A percentile compares a stretch with the other conserved stretches of the same genome.
phyloP scores from a whole-genome alignment of 2,888 invertebrate genomes.

The Caenorhabditis japonica region DNA sequence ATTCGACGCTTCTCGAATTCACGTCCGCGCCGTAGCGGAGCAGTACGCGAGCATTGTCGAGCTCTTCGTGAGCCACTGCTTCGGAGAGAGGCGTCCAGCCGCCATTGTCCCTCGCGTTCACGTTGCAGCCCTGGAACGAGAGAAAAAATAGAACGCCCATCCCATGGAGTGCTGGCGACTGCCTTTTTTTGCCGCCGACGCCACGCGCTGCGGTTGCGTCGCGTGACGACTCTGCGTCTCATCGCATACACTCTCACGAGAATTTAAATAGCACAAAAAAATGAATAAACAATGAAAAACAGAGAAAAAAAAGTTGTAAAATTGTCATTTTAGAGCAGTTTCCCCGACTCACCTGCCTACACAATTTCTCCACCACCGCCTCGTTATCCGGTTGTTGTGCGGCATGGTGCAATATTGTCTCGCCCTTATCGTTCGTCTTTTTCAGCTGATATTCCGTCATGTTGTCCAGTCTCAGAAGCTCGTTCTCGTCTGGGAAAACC shows the following conservation, averaged over 20 bases:
- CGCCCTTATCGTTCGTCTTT: constrained; percentile 59
- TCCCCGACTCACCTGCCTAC: constrained; percentile 53
- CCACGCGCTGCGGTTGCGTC: no score
- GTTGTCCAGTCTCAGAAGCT: constrained; percentile 18
- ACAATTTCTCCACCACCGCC: constrained; percentile 48
- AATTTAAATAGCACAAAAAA: no score
- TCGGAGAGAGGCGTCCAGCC: constrained; percentile 70
- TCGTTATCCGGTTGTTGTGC: constrained; percentile 39
- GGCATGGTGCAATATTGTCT: constrained; percentile 61
- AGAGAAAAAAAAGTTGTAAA: no score
- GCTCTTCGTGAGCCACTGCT: constrained; percentile 54
- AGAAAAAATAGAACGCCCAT: no score
- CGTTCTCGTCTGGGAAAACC: constrained; percentile 17
- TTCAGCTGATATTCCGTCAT: constrained; percentile 16
- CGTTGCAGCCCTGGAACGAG: constrained; percentile 57
- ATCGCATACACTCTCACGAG: no score
- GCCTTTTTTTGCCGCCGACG: no score
- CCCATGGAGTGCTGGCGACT: no score
- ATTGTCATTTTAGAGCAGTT: no score
- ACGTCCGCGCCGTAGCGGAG: constrained; percentile 57
- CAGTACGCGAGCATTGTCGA: constrained; percentile 51
- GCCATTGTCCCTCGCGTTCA: constrained; percentile 62
- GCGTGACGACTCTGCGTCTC: no score
- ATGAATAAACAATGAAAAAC: no score
- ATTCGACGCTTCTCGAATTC: constrained; percentile 31